Base-by-base conservation (phyloP, 2,797 vertebrate species). In the Chaenodraco wilsoni region DNA sequence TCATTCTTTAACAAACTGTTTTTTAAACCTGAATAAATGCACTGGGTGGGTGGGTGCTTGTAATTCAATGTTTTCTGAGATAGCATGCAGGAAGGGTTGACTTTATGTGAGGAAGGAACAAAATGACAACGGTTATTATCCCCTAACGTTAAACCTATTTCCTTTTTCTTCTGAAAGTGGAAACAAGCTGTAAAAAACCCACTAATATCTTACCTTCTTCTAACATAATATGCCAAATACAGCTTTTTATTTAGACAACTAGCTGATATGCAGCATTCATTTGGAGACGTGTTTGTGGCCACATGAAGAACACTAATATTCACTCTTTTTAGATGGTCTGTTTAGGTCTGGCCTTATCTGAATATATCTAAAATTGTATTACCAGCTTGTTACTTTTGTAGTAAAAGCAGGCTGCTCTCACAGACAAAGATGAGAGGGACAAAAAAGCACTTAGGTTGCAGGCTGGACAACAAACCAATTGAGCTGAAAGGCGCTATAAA, bases 131-230 rank as follows among this genome's bases (percentile, higher is more conserved):
- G 9, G 4, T n/a, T 65, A 37, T 52, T 44, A 17, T 37, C 3
- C 0, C 15, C 9, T 13, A 44, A 7, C 15, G 59, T 57, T 6
- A 66, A 9, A 48, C 2, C 41, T 4, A 10, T 0, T 41, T 27
- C 16, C 10, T 45, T 61, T 13, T 6, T 23, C n/a, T 33, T 54
- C 15, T 3, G n/a, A 10, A 17, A 48, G n/a, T 8, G 15, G 41
- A 66, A 49, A 66, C 33, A 58, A 55, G 19, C 33, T 15, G 15
- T 21, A 60, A 69, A 68, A 33, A 3, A 11, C 33, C 27, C 27
- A 65, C 41, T 40, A 41, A 56, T 4, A 57, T 56, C 48, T 23
- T 17, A 41, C 40, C 5, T 15, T 7, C 2, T 37, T 58, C 51
- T 52, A 49, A 56, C 31, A 40, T 40, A 16, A 50, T 43, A 65